A percentile compares a stretch with the other conserved stretches of the same genome.
These are phyloP conservation scores for Cyclura pinguis DNA, from an alignment of 2,797 vertebrate species.

Conservation along the genomic window DNA sequence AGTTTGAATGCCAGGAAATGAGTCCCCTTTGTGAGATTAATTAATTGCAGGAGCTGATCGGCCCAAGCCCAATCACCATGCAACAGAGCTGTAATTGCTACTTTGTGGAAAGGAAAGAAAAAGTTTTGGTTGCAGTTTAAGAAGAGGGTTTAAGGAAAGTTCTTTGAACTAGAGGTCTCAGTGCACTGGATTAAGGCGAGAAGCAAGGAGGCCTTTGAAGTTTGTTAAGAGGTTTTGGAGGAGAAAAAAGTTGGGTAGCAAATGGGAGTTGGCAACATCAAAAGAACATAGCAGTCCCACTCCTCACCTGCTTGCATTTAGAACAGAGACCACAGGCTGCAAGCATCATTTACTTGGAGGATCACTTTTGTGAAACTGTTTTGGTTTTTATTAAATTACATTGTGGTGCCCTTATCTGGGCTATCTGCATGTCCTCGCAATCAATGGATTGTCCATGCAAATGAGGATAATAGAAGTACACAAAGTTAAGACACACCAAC, in stretches of 20 bases:
- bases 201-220: slow-evolving; percentile 94
- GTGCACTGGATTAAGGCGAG: slow-evolving; percentile 96
- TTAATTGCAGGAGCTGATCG: slow-evolving; percentile 95
- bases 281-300: slow-evolving; percentile 86
- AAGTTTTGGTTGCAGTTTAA: slow-evolving; percentile 93
- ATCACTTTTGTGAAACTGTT: slow-evolving; percentile 37
- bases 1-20: slow-evolving; percentile 98
- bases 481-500: neutral
- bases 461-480: neutral
- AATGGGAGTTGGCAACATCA: slow-evolving; percentile 93
- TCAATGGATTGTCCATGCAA: neutral
- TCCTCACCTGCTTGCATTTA: slow-evolving; percentile 91
- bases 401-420: neutral
- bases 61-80: slow-evolving; percentile 87
- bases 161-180: slow-evolving; percentile 97
- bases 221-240: slow-evolving; percentile 92
- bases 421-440: neutral
- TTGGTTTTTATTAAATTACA: slow-evolving; percentile 46
- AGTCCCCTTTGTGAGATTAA: slow-evolving; percentile 98
- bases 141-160: slow-evolving; percentile 88
- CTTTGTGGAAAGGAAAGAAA: slow-evolving; percentile 91
- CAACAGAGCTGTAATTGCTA: slow-evolving; percentile 95
- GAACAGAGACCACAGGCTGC: slow-evolving; percentile 78
- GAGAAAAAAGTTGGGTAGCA: slow-evolving; percentile 93
- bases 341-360: slow-evolving; percentile 54